Percentiles rank a stretch among this genome's conserved stretches.
phyloP scores from a whole-genome alignment of 2,113 vertebrate genomes.

The Psophia crepitans region DNA sequence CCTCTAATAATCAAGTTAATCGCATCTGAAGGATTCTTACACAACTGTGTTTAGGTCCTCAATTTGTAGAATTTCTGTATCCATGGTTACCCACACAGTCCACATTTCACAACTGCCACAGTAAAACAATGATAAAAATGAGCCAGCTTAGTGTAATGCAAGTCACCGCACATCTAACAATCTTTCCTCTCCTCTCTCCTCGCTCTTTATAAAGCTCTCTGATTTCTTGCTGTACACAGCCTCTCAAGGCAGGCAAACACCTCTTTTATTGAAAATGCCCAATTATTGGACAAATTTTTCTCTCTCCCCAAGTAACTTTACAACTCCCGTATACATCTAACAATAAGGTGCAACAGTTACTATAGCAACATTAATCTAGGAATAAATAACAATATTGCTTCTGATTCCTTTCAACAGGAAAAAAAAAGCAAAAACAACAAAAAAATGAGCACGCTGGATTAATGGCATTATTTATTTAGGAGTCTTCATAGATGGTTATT shows the following conservation, averaged over 20 bases:
- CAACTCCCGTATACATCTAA: not conserved
- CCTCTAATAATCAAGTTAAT: conserved; percentile 20
- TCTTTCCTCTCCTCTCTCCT: not conserved
- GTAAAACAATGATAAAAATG: conserved; percentile 59
- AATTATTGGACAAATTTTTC: conserved; percentile 25
- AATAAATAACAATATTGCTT: conserved; percentile 64
- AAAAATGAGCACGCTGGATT: conserved; percentile 39
- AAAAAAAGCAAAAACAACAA: not conserved
- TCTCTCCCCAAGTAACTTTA: conserved; percentile 37
- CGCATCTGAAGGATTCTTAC: conserved; percentile 10
- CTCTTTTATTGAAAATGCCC: not conserved
- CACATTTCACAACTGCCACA: conserved; percentile 38
- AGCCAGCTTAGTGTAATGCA: conserved; percentile 32
- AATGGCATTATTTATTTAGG: conserved; percentile 68
- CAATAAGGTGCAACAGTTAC: conserved; percentile 62
- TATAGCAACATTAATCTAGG: conserved; percentile 73
- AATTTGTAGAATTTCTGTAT: conserved; percentile 67
- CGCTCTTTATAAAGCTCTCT: not conserved
- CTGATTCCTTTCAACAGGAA: conserved; percentile 11
- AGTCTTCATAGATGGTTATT: conserved; percentile 4
- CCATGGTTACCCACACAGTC: conserved; percentile 70
- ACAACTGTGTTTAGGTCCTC: not conserved
- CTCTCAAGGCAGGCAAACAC: not conserved
- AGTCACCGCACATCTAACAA: not conserved
- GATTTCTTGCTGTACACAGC: not conserved